Base-by-base conservation (phyloP, 2,113 vertebrate species). In the Equus quagga region DNA sequence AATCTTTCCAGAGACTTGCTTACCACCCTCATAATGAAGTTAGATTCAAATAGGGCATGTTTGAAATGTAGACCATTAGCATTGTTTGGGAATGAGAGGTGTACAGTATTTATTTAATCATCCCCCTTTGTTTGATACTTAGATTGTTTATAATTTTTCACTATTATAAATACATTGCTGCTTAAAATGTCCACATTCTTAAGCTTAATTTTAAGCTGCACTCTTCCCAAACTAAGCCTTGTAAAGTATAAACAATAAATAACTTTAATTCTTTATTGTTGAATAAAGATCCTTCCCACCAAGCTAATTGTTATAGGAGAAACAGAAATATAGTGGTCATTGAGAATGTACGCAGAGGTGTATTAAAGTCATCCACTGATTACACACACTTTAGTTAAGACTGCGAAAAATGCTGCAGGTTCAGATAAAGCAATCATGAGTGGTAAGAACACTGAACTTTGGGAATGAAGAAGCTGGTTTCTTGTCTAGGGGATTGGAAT, bases 261-360 rank as follows among this genome's bases (percentile, higher is more conserved):
- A 81, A 13, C 23, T 80, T 86, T 36, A 58, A 14, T 94, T 73
- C 56, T 76, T 88, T 80, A 28, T 49, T 94, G 46, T 49, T 67
- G 9, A 89, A 81, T 44, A 24, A 92, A 92, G 51, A 65, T 95
- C 17, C 23, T 87, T 65, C 26, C 46, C 17, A 49, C 41, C 33
- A 75, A 90, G 28, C 26, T 51, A 76, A 46, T 49, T 88, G 44
- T 97, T 97, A 81, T 23, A 81, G 76, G 19, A 97, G 44, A 97
- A 91, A 86, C 62, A 96, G 46, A 96, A 69, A 51, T 65, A 33
- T 1, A 79, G 9, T 95, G 54, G 41, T 60, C 41, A 24, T 24
- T 95, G 70, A 94, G 75, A 91, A 28, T 87, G 17, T 84, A 54
- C 85, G 31, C 31, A 90, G 21, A 89, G 89, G 26, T 65, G 11